These are phyloP conservation scores for Pachyuromys duprasi DNA, from an alignment of 2,797 vertebrate species.

Conservation along the genomic window DNA sequence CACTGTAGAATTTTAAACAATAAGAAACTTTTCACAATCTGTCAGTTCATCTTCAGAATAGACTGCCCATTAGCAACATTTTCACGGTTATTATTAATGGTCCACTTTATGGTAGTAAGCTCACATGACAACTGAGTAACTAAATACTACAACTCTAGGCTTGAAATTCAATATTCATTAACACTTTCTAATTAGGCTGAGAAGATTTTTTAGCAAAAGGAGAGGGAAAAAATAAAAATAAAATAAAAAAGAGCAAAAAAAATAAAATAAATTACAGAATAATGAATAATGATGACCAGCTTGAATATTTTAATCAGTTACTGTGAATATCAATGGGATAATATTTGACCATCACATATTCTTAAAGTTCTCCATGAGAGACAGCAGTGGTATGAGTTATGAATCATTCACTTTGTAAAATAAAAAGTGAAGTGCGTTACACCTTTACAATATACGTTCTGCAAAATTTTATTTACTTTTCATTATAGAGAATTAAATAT, in stretches of 20 bases:
- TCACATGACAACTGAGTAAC: not conserved
- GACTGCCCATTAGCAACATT: not conserved
- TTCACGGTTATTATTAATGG: not conserved
- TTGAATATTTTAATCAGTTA: slow-evolving; percentile 27
- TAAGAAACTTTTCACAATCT: not conserved
- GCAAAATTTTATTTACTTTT: not conserved
- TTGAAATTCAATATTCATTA: slow-evolving; percentile 1
- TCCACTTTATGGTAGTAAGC: not conserved
- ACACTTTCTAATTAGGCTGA: not conserved
- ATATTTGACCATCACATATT: not conserved
- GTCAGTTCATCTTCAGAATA: not conserved
- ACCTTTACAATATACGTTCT: not conserved
- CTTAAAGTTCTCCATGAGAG: not conserved
- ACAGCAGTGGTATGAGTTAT: not conserved
- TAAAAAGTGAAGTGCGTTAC: not conserved
- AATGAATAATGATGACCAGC: not conserved
- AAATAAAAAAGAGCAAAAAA: too few species aligned
- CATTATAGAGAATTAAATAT: not conserved
- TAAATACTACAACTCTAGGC: not conserved
- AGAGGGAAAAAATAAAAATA: too few species aligned
- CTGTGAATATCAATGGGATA: not conserved
- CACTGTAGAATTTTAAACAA: not conserved
- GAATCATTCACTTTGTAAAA: not conserved
- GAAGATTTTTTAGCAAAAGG: too few species aligned
- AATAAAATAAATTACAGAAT: slow-evolving; percentile 39